A percentile compares a stretch with the other conserved stretches of the same genome.
phyloP scores from a whole-genome alignment of 2,113 vertebrate species.

The Cepphus grylle region DNA sequence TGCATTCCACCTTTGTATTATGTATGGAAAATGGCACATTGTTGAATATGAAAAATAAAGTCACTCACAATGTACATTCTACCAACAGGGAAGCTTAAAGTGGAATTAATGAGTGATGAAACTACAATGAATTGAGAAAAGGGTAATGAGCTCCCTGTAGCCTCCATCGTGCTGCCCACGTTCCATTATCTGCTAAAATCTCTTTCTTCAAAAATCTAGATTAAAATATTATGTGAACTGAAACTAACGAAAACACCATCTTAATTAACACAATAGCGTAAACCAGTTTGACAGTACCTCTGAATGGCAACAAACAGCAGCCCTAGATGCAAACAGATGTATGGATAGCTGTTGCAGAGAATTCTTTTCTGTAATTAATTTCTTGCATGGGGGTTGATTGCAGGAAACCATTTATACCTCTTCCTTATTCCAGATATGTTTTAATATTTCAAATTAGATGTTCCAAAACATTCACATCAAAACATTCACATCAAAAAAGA shows the following conservation, averaged over 20 bases:
- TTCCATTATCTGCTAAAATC: constrained; percentile 50
- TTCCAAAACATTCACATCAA: neutral
- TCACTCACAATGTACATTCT: neutral
- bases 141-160: constrained; percentile 64
- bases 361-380: constrained; percentile 7
- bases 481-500: neutral
- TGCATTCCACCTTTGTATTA: constrained; percentile 11
- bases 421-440: neutral
- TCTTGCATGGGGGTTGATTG: neutral
- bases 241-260: constrained; percentile 51
- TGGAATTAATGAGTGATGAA: constrained; percentile 65
- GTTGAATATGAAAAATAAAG: constrained; percentile 52
- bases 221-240: constrained; percentile 45
- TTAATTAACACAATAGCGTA: constrained; percentile 45
- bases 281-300: neutral
- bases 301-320: neutral
- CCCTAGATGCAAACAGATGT: neutral
- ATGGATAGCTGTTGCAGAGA: neutral
- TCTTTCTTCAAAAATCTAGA: constrained; percentile 7
- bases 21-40: neutral
- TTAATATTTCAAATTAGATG: neutral
- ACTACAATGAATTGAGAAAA: constrained; percentile 49
- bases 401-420: neutral
- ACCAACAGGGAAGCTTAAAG: constrained; percentile 37
- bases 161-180: neutral